Evolutionary conservation across 2,797 vertebrate genomes (phyloP).

Genomic region (Sebastes oblongus): DNA sequence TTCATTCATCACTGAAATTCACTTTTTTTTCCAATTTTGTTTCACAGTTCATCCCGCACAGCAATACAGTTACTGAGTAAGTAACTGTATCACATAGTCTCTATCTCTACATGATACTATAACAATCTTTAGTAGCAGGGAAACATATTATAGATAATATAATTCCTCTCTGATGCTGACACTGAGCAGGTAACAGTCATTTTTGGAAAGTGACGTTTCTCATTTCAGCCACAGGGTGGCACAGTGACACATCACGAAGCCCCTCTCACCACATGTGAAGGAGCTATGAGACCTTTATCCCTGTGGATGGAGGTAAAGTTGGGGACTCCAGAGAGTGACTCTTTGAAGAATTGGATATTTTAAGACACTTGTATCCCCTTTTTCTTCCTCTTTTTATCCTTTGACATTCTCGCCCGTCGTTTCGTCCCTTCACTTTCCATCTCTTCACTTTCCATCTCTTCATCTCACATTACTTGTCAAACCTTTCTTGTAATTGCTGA

Average conservation of each 20-base stretch:
- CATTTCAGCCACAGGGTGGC: constrained; percentile 59
- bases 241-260: not conserved
- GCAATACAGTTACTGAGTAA: too few relatives aligned
- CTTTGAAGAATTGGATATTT: constrained; percentile 31
- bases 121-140: not conserved
- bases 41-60: not conserved
- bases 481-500: constrained; percentile 6
- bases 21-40: not conserved
- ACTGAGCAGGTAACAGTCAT: not conserved
- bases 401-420: not conserved
- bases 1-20: not conserved
- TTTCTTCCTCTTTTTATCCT: not conserved
- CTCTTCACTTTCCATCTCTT: not conserved
- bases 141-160: too few relatives aligned
- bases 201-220: not conserved
- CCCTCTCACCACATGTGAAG: not conserved
- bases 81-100: not conserved
- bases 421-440: not conserved
- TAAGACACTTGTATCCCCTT: not conserved
- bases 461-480: not conserved
- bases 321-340: not conserved
- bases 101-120: too few relatives aligned
- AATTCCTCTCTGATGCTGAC: not conserved
- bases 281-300: not conserved
- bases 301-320: not conserved